Base-by-base conservation (phyloP, 1,140 invertebrate species). In the Octopus bimaculoides region DNA sequence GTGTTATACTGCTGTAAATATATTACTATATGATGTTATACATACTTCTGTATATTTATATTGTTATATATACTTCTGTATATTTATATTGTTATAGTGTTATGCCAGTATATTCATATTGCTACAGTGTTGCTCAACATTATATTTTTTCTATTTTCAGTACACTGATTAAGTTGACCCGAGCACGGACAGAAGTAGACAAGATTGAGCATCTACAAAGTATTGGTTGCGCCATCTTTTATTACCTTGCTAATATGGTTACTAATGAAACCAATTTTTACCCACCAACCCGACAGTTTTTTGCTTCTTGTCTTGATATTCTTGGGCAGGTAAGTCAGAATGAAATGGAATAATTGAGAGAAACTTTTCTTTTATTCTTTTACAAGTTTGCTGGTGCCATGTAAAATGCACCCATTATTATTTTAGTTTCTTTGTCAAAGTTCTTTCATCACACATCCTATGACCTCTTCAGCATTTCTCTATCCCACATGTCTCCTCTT, bases 141-240 rank as follows among this genome's bases (percentile, higher is more conserved):
- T 54, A n/a, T 78, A 74, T 7, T n/a, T 79, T 52, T 66, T 75
- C 14, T 81, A 56, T 79, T 83, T 79, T 71, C 81, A 89, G 87
- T 17, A 81, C 83, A 80, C 81, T 88, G 77, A 86, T 87, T 75
- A 85, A 86, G 83, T 78, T 85, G 82, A 84, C 78, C 20, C 84
- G 82, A 77, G 81, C 73, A 54, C 82, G 79, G 75, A 87, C 81
- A 79, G 85, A 85, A 76, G 80, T 77, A 0, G 10, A 76, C 1
- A 82, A 75, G 54, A 20, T 81, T 0, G 69, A 83, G 17, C 75
- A 75, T 75, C 84, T 93, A 4, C 90, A 91, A 82, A 89, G 92
- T 54, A 91, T 93, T 61, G 95, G 94, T 26, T 92, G 93, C n/a
- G 90, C 92, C 41, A 88, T 95, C 4, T 96, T 96, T 88, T 95